Evolutionary conservation across 2,797 vertebrate genomes (phyloP).

Genomic region (Danio kyathit): DNA sequence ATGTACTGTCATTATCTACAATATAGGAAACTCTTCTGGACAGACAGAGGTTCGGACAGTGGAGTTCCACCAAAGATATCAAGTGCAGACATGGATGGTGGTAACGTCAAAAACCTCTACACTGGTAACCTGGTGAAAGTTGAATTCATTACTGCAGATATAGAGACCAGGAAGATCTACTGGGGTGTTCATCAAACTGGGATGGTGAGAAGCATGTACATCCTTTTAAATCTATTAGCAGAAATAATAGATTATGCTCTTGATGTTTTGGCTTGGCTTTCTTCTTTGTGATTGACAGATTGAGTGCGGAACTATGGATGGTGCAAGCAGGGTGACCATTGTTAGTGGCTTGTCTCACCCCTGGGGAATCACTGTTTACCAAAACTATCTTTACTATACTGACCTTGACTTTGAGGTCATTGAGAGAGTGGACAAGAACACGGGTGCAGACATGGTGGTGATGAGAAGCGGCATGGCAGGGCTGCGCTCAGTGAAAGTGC

Average conservation of each 20-base stretch:
- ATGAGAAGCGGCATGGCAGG: slow-evolving; percentile 77
- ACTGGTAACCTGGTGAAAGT: slow-evolving; percentile 70
- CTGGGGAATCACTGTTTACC: slow-evolving; percentile 75
- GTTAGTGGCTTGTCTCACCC: slow-evolving; percentile 77
- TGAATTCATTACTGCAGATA: slow-evolving; percentile 74
- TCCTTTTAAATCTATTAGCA: background rate
- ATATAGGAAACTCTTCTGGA: slow-evolving; percentile 78
- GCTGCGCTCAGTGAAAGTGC: slow-evolving; percentile 76
- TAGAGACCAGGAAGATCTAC: slow-evolving; percentile 74
- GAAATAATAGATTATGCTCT: background rate
- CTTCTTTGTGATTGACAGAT: slow-evolving; percentile 67
- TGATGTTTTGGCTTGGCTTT: background rate
- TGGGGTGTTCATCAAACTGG: slow-evolving; percentile 75
- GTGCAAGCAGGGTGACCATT: slow-evolving; percentile 65
- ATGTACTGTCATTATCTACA: background rate
- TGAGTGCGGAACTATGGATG: slow-evolving; percentile 78
- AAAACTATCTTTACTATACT: slow-evolving; percentile 79
- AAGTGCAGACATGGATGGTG: slow-evolving; percentile 79
- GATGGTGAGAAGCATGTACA: slow-evolving; percentile 61
- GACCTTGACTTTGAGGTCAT: slow-evolving; percentile 80
- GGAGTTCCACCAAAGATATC: slow-evolving; percentile 78
- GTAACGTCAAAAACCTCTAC: slow-evolving; percentile 74
- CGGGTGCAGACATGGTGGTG: slow-evolving; percentile 74
- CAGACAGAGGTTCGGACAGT: slow-evolving; percentile 74
- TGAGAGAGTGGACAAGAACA: slow-evolving; percentile 78